Percentiles rank a stretch among this genome's conserved stretches.
These are phyloP conservation scores for Trichopoda pennipes DNA, from an alignment of 2,888 invertebrate species.

Conservation along the genomic window DNA sequence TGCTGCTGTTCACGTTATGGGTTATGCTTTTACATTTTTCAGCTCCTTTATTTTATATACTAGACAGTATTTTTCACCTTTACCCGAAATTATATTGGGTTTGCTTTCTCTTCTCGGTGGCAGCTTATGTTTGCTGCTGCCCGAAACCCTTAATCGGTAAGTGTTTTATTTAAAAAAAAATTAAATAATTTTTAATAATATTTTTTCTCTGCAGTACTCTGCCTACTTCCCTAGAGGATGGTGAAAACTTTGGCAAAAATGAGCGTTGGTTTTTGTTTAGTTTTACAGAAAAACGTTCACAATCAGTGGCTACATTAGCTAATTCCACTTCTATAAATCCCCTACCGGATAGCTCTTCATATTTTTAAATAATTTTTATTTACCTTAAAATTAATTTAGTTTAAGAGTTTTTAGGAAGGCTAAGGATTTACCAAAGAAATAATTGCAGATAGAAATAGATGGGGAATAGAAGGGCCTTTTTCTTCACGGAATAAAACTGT, in stretches of 20 bases:
- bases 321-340: conserved; percentile 22
- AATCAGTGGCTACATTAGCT: conserved; percentile 72
- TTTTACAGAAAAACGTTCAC: conserved; percentile 74
- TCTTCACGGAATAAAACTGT: too few species aligned
- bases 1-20: conserved; percentile 84
- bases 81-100: conserved; percentile 83
- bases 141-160: conserved; percentile 82
- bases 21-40: conserved; percentile 84
- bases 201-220: conserved; percentile 77
- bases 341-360: conserved; percentile 17
- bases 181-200: background rate
- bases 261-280: conserved; percentile 82
- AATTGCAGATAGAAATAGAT: too few species aligned
- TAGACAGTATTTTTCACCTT: conserved; percentile 79
- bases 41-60: conserved; percentile 83
- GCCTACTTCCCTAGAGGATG: conserved; percentile 83
- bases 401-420: background rate
- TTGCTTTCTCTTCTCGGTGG: conserved; percentile 82
- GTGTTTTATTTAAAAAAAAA: background rate
- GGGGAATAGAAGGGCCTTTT: too few species aligned
- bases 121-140: conserved; percentile 82
- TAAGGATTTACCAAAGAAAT: conserved; percentile 2
- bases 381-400: background rate
- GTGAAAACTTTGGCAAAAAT: conserved; percentile 83
- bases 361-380: conserved; percentile 25